Base-by-base conservation (phyloP, 2,113 vertebrate species). In the Leiothrix lutea region DNA sequence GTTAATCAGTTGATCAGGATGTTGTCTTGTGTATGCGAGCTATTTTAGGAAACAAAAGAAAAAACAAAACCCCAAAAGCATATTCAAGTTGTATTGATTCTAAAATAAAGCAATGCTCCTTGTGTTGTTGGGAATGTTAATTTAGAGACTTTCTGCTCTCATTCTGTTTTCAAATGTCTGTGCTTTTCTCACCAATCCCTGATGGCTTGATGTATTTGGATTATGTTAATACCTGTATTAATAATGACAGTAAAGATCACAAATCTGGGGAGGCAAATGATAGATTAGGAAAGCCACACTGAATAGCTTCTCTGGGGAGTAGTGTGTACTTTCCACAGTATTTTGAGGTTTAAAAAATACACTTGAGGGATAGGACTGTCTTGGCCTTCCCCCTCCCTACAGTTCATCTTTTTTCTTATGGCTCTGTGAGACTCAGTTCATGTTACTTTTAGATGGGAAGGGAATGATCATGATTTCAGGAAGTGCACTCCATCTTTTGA, bases 31-130 rank as follows among this genome's bases (percentile, higher is more conserved):
- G 25, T 75, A 31, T 62, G 15, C 1, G 3, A 51, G 54, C 79
- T 95, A 93, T 90, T 92, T 97, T 92, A 69, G 80, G 94, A 86
- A 96, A 64, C 58, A 83, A 77, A 86, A 86, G 26, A 95, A 83
- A 78, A 90, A 60, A 45, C 44, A 80, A 82, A 77, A 17, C n/a
- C 6, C 38, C n/a, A 12, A 75, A 95, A 92, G 40, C 60, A 36
- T 80, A 78, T 81, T 93, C 16, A 72, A 57, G 7, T 60, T 66
- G 12, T 71, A 15, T 91, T 77, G 50, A 36, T 67, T 94, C 51
- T 88, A n/a, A 88, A 93, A 67, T 64, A 71, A 86, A 86, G 23
- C 56, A 53, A 9, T 20, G 11, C 5, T 75, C 36, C 62, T 45
- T 66, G 42, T 17, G 31, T 50, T 75, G n/a, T 48, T 69, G 19